Evolutionary conservation across 2,797 vertebrate genomes (phyloP).

Genomic region (Amblyraja radiata): DNA sequence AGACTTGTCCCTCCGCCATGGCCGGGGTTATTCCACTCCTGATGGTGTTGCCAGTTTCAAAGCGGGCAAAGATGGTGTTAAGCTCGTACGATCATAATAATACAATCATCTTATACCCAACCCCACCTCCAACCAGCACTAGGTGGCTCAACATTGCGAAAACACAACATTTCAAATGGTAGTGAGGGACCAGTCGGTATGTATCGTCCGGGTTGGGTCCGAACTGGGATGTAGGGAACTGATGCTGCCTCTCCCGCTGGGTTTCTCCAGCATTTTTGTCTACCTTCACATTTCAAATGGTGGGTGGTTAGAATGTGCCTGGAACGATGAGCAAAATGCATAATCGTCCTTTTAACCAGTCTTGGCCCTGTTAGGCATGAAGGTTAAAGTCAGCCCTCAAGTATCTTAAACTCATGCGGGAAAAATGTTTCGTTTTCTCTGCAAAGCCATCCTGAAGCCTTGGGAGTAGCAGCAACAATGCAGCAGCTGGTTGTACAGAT

Average conservation of each 20-base stretch:
- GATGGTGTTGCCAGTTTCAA: too few relatives aligned
- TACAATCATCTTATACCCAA: background rate
- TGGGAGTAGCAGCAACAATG: background rate
- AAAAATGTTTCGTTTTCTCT: background rate
- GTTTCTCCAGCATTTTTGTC: too few relatives aligned
- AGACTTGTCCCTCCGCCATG: too few relatives aligned
- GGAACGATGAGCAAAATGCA: background rate
- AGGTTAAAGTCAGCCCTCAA: background rate
- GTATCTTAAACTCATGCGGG: background rate
- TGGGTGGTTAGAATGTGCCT: background rate
- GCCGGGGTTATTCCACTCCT: too few relatives aligned
- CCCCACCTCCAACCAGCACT: background rate
- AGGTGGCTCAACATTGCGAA: background rate
- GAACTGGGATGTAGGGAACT: too few relatives aligned
- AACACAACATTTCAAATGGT: background rate
- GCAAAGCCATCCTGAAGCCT: too few relatives aligned
- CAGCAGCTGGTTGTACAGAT: background rate
- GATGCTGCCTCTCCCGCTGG: too few relatives aligned
- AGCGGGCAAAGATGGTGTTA: too few relatives aligned
- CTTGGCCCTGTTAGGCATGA: background rate
- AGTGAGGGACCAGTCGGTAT: too few relatives aligned
- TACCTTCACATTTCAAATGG: background rate
- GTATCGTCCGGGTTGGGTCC: too few relatives aligned
- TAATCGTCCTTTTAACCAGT: background rate
- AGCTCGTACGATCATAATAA: too few relatives aligned